phyloP scores from a whole-genome alignment of 2,888 invertebrate species.

The Cantharis rustica region DNA sequence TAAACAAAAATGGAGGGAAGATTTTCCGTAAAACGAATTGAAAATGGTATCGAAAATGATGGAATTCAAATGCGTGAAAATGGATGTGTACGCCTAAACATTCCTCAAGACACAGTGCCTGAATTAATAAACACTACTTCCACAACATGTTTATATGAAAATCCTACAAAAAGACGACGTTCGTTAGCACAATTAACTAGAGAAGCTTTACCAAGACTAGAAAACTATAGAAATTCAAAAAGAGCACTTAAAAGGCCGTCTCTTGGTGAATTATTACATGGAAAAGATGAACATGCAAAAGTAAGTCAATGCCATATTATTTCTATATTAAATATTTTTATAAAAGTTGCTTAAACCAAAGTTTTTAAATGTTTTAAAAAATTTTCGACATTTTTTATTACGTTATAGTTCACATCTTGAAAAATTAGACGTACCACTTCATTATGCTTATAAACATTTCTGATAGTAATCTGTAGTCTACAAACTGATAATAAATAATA shows the following conservation, averaged over 20 bases:
- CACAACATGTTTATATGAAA: constrained; percentile 41
- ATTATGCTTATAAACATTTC: background rate
- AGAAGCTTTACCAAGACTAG: constrained; percentile 80
- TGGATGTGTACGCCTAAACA: constrained; percentile 26
- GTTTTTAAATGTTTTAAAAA: background rate
- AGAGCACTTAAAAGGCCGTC: constrained; percentile 80
- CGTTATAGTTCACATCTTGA: background rate
- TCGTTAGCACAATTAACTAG: constrained; percentile 72
- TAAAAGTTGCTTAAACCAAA: background rate
- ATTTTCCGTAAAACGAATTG: constrained; percentile 36
- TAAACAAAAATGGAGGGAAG: constrained; percentile 40
- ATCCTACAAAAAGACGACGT: constrained; percentile 54
- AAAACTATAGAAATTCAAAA: constrained; percentile 81
- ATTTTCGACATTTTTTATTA: background rate
- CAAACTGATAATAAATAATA: background rate
- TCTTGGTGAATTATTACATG: constrained; percentile 80
- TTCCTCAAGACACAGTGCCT: constrained; percentile 35
- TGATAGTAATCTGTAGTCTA: background rate
- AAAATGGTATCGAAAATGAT: constrained; percentile 43
- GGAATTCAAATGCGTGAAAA: constrained; percentile 49
- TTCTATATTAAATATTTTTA: background rate
- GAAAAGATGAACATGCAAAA: constrained; percentile 63
- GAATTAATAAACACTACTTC: constrained; percentile 40
- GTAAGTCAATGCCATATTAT: constrained; percentile 48
- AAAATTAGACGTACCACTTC: background rate